These are phyloP conservation scores for Periphyllus acericola DNA, from an alignment of 2,888 invertebrate species.

Conservation along the genomic window DNA sequence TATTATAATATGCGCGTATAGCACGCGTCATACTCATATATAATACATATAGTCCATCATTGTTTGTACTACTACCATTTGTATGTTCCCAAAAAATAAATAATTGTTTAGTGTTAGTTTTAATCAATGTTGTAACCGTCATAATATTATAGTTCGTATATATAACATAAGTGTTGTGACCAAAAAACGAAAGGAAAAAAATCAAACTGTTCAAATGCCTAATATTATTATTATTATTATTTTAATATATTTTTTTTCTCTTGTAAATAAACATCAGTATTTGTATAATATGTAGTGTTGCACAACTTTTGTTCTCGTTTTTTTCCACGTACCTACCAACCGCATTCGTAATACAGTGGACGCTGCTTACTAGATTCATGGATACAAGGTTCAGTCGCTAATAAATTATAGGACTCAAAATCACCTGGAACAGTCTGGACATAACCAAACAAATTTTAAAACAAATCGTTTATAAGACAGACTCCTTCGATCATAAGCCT, in stretches of 20 bases:
- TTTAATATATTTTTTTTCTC: conserved; percentile 4
- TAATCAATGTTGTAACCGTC: conserved; percentile 9
- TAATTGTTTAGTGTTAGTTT: conserved; percentile 25
- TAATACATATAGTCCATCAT: conserved; percentile 4
- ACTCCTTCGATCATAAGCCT: no score
- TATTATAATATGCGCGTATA: not conserved
- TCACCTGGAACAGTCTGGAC: no score
- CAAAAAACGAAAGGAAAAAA: conserved; percentile 19
- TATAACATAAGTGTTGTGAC: conserved; percentile 3
- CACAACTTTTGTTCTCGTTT: not conserved
- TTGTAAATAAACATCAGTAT: conserved; percentile 58
- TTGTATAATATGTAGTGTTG: conserved; percentile 17
- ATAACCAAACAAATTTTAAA: no score
- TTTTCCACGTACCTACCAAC: not conserved
- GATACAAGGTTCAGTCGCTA: no score
- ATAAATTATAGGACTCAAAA: no score
- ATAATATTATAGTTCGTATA: not conserved
- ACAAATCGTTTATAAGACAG: no score
- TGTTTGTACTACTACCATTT: conserved; percentile 47
- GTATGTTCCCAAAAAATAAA: conserved; percentile 42
- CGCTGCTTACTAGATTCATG: no score
- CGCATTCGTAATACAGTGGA: not conserved
- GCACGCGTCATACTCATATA: not conserved
- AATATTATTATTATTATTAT: conserved; percentile 25
- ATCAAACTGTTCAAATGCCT: conserved; percentile 42